Base-by-base conservation (phyloP, 2,888 invertebrate genomes). In the Deilephila elpenor region DNA sequence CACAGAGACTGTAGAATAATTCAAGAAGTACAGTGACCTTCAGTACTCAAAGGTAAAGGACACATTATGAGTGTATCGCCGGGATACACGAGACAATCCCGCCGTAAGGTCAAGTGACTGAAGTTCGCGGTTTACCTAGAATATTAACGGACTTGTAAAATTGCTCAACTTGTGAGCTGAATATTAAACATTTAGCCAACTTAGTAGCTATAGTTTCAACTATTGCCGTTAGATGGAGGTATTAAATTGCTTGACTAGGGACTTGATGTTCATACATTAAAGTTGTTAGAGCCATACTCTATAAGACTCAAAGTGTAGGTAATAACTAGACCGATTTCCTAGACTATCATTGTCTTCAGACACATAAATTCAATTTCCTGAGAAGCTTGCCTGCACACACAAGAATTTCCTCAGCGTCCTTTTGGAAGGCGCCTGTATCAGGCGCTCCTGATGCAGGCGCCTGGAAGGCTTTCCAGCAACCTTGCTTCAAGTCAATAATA, bases 71-170 rank as follows among this genome's bases (percentile, higher is more conserved):
- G n/a, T 56, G 56, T n/a, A 17, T n/a, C 56, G 56, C 56, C 6
- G n/a, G 56, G n/a, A 56, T n/a, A 56, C 56, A 56, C 19, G 19
- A 56, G 56, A 56, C 56, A 56, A 56, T 56, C 56, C 17, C 56
- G 56, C n/a, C 56, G n/a, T 56, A 56, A 56, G 56, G 56, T 5
- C 56, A 56, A 56, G 56, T 56, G 56, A n/a, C 19, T 17, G 7
- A 56, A 56, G n/a, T 56, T 56, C 7, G 56, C 56, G 56, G 56
- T 56, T n/a, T n/a, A 56, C 56, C 56, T n/a, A 56, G n/a, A 56
- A 56, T 56, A 56, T 56, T 56, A 56, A 56, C 17, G 7, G 19
- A 56, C 56, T 56, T n/a, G 7, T 56, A 56, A 56, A 56, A 17
- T n/a, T n/a, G 56, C 56, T n/a, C 56, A 56, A 56, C 56, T 56